These are phyloP conservation scores for Herpetotheres cachinnans DNA, from an alignment of 2,113 vertebrate genomes.

Conservation along the genomic window DNA sequence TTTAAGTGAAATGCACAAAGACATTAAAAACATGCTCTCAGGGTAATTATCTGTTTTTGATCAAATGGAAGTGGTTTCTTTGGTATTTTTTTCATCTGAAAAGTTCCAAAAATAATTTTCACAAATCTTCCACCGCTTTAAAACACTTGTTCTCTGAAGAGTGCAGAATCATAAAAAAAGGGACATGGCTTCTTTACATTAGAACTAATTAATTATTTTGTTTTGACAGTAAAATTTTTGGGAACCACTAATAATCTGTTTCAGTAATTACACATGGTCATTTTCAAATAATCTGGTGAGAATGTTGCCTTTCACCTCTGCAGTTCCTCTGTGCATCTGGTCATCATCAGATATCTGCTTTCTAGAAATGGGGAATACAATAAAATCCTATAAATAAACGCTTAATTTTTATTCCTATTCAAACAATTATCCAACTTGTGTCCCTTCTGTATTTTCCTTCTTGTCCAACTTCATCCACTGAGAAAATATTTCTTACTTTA, in stretches of 20 bases:
- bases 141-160: neutral
- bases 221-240: neutral
- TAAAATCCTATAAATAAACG: neutral
- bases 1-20: neutral
- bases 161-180: neutral
- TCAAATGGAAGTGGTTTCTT: neutral
- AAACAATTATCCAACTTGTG: neutral
- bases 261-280: neutral
- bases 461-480: neutral
- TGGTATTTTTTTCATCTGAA: neutral
- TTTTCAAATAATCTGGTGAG: neutral
- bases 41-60: neutral
- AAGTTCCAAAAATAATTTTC: neutral
- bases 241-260: neutral
- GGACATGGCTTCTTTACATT: neutral
- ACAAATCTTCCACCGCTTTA: neutral
- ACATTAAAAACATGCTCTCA: neutral
- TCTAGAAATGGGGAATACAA: neutral
- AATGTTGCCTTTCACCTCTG: neutral
- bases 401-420: neutral
- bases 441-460: neutral
- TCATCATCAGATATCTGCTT: neutral
- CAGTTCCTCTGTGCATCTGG: neutral
- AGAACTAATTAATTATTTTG: neutral
- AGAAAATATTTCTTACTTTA: neutral